Evolutionary conservation across 2,888 invertebrate species (phyloP).

Genomic region (Pherbina coryleti): DNA sequence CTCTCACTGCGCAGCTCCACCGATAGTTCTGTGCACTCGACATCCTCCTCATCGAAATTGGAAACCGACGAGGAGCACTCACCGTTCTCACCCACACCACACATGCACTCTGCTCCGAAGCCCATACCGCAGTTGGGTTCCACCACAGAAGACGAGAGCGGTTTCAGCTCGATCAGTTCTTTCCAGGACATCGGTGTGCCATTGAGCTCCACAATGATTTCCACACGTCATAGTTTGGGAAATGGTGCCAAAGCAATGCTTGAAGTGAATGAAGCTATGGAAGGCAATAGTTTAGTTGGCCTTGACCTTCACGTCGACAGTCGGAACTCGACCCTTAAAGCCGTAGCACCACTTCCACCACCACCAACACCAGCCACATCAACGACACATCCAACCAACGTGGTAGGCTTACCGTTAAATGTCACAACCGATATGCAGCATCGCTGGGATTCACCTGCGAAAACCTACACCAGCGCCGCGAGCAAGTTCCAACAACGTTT

Average conservation of each 20-base stretch:
- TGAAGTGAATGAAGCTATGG: constrained; percentile 27
- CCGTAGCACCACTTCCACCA: constrained; percentile 35
- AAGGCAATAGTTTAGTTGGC: constrained; percentile 12
- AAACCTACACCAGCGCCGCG: constrained; percentile 61
- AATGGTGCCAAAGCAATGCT: background rate
- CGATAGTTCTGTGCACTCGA: constrained; percentile 69
- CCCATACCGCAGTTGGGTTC: constrained; percentile 54
- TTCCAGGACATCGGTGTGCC: constrained; percentile 86
- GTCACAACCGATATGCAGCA: constrained; percentile 49
- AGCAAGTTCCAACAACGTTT: constrained; percentile 62
- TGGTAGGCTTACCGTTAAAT: constrained; percentile 60
- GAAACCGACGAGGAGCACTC: constrained; percentile 66
- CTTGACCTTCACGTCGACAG: constrained; percentile 53
- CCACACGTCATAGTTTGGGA: constrained; percentile 31
- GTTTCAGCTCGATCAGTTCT: constrained; percentile 87
- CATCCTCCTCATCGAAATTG: constrained; percentile 64
- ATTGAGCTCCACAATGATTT: constrained; percentile 59
- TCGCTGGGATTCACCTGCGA: constrained; percentile 60
- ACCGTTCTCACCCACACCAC: constrained; percentile 36
- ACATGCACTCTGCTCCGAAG: constrained; percentile 35
- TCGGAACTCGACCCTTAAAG: constrained; percentile 66
- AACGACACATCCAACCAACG: constrained; percentile 50
- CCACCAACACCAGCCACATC: constrained; percentile 34
- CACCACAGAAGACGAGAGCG: constrained; percentile 82
- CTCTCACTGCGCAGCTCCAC: constrained; percentile 68